phyloP scores from a whole-genome alignment of 2,797 vertebrate species.

The Gambelia wislizenii region DNA sequence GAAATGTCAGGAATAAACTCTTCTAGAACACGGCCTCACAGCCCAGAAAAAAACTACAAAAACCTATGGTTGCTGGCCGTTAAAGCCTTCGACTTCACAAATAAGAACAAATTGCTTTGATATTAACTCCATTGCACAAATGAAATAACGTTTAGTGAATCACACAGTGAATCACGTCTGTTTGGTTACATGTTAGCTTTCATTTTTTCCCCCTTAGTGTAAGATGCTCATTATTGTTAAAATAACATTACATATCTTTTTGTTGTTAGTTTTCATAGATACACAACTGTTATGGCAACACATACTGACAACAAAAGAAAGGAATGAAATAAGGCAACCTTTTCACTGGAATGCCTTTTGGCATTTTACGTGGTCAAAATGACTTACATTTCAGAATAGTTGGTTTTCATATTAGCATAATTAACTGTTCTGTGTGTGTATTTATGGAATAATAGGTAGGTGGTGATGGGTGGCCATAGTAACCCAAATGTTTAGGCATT shows the following conservation, averaged over 20 bases:
- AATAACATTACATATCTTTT: neutral
- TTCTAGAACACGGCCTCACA: too few relatives aligned
- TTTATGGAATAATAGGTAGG: neutral
- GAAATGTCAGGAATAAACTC: too few relatives aligned
- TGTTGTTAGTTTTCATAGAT: neutral
- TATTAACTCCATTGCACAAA: neutral
- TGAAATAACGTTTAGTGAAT: neutral
- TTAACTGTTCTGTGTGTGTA: neutral
- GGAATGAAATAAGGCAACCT: neutral
- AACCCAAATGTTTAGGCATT: neutral
- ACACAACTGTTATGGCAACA: conserved; percentile 18
- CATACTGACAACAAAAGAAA: conserved; percentile 14
- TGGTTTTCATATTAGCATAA: conserved; percentile 3
- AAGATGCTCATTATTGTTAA: neutral
- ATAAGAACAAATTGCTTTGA: neutral
- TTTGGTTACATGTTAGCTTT: neutral
- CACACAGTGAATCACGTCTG: neutral
- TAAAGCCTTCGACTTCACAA: too few relatives aligned
- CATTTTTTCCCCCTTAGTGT: neutral
- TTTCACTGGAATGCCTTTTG: neutral
- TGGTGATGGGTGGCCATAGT: neutral
- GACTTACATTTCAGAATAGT: neutral
- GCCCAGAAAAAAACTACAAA: too few relatives aligned
- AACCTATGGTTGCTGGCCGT: too few relatives aligned
- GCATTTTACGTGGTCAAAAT: neutral